Evolutionary conservation across 2,888 invertebrate genomes (phyloP), one percentile per base, ranked within the genome.

Genomic region (Heliconius erato): DNA sequence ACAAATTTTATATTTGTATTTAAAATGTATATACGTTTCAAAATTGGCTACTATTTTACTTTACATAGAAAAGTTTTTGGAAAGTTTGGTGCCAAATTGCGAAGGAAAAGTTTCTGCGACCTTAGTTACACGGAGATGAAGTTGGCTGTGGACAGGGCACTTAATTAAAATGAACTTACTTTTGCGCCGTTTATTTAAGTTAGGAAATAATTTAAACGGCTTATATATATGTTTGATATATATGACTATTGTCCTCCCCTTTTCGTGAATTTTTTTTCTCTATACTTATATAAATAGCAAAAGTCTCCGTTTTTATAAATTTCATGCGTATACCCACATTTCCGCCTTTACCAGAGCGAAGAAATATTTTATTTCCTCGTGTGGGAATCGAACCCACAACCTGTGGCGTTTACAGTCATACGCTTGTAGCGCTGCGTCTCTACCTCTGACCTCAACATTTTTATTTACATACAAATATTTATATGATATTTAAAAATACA

Each of bases 161-260:
- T 78, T 78, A 78, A 78, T 78, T 78, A 78, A 68, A 78, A 76
- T 26, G 14, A 63, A 76, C 76, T 26, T 63, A 76, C 35, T 74
- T 59, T 35, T n/a, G 35, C 76, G 14, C 12, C 63, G 40, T 76
- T n/a, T 63, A 74, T 74, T 74, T 54, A 59, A 74, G 28, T 54
- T 59, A 35, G n/a, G 12, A 74, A 14, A 54, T 59, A 23, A 59
- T 76, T 76, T 76, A 19, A 35, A 71, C 26, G 44, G 44, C 16
- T 44, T 26, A 44, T n/a, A 12, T 44, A 28, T 4, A 59, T 19
- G 35, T 67, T n/a, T 12, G 3, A 28, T 67, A 26, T 67, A 28
- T 0, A 32, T 32, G 65, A 65, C 26, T 26, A 26, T 65, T 3
- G 12, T n/a, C 12, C 12, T 65, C n/a, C 12, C n/a, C 26, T 65